Evolutionary conservation across 2,888 invertebrate genomes (phyloP), one percentile per base, ranked within the genome.

Genomic region (Aphrophora alni): DNA sequence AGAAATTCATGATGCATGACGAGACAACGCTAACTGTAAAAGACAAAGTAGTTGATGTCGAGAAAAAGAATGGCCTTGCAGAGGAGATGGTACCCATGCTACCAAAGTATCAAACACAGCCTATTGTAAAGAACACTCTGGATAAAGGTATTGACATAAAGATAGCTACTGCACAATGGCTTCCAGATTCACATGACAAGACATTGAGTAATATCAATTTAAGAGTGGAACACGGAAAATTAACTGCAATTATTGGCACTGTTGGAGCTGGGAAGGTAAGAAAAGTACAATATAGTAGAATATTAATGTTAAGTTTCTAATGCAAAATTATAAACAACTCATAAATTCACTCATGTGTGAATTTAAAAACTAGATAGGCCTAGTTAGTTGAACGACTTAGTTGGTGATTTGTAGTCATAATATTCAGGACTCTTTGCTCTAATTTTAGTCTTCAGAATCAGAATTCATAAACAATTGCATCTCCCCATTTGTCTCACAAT

Each of bases 211-310:
- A 90, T 38, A 85, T 93, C 17, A 90, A 90, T 17, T 83, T 92
- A 70, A 88, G 90, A 8, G 86, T 93, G 10, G 89, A 90, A 24
- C 90, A 88, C 85, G 92, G 93, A 83, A 92, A 91, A 85, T 87
- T 93, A n/a, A 91, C 94, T 82, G 93, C 93, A 12, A 90, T 95
- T 59, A 92, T 95, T 75, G 95, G 95, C 14, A 91, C 93, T 80
- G 95, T 95, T 0, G 95, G 95, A 12, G 89, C 93, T 59, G 95
- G 95, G 72, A 95, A 95, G 90, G 91, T 91, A 86, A 89, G 89
- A 7, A 33, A 7, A 10, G 10, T 10, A 33, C 5, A 33, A 33
- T 33, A 33, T n/a, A n/a, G n/a, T n/a, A n/a, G n/a, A n/a, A n/a
- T n/a, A n/a, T n/a, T n/a, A n/a, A n/a, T n/a, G n/a, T n/a, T n/a